These are phyloP conservation scores for Allygus modestus DNA, from an alignment of 2,888 invertebrate species.

Conservation along the genomic window DNA sequence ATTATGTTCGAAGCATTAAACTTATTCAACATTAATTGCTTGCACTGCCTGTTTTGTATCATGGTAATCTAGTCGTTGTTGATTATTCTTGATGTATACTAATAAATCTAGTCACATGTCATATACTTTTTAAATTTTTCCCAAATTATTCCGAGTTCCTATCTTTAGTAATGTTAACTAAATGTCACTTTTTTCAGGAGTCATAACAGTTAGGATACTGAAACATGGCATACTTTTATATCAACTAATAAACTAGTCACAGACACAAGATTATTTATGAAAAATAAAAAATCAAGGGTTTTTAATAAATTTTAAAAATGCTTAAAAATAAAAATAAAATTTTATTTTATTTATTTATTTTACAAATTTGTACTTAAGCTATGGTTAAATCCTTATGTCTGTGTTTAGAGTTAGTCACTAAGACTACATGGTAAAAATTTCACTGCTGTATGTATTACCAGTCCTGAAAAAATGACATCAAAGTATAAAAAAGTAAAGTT, in stretches of 20 bases:
- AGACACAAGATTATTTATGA: constrained; percentile 11
- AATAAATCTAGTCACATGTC: too few relatives aligned
- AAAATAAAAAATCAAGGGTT: too few relatives aligned
- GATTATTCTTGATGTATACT: too few relatives aligned
- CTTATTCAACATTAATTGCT: too few relatives aligned
- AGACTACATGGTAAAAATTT: constrained; percentile 34
- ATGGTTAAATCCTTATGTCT: constrained; percentile 39
- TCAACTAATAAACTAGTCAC: constrained; percentile 10
- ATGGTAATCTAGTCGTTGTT: too few relatives aligned
- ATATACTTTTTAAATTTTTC: too few relatives aligned
- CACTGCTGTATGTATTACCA: constrained; percentile 21
- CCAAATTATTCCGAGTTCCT: constrained; percentile 55
- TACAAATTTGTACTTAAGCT: constrained; percentile 2
- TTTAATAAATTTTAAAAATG: neutral
- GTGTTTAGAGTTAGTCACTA: constrained; percentile 34
- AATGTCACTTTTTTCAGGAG: constrained; percentile 48
- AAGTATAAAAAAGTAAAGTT: constrained; percentile 34
- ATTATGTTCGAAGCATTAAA: too few relatives aligned
- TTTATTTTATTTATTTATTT: constrained; percentile 30
- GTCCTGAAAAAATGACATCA: constrained; percentile 49
- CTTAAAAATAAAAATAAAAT: neutral
- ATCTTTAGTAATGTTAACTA: constrained; percentile 47
- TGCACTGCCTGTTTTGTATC: too few relatives aligned
- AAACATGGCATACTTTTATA: constrained; percentile 22
- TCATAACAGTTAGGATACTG: constrained; percentile 25